A percentile compares a stretch with the other conserved stretches of the same genome.
phyloP scores from a whole-genome alignment of 2,113 vertebrate species.

The Lonchura striata region DNA sequence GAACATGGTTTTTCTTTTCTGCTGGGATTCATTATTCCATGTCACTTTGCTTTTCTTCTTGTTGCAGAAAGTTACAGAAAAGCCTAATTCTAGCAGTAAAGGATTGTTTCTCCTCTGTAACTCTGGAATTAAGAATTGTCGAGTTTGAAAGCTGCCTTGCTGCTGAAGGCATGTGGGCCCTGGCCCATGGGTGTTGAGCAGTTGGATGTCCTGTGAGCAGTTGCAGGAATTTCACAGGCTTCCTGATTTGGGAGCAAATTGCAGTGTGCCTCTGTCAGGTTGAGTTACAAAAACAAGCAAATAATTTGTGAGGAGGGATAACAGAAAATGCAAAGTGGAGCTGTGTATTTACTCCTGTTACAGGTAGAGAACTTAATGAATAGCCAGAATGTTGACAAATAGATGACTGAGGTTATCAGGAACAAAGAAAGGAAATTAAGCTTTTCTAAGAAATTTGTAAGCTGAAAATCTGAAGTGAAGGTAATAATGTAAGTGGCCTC shows the following conservation, averaged over 20 bases:
- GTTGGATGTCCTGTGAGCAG: no score
- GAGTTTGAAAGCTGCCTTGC: background rate
- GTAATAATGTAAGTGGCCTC: background rate
- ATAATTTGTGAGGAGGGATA: background rate
- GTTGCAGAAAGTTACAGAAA: background rate
- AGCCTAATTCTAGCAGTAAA: background rate
- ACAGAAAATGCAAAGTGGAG: background rate
- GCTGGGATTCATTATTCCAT: background rate
- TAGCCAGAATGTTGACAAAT: background rate
- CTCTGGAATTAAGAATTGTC: background rate
- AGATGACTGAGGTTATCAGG: background rate
- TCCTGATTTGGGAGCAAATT: background rate
- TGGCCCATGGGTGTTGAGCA: no score
- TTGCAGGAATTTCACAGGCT: background rate
- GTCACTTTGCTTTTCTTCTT: background rate
- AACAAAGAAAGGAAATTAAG: background rate
- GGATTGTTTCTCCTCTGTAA: background rate
- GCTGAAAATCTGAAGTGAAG: background rate
- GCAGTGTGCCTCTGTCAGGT: fast-evolving
- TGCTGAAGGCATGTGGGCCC: background rate
- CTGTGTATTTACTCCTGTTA: background rate
- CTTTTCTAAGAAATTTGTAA: background rate
- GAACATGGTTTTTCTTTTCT: background rate
- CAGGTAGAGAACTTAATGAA: background rate
- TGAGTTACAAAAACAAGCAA: background rate